Evolutionary conservation across 2,888 invertebrate genomes (phyloP), one percentile per base, ranked within the genome.

Genomic region (Ferrisia virgata): DNA sequence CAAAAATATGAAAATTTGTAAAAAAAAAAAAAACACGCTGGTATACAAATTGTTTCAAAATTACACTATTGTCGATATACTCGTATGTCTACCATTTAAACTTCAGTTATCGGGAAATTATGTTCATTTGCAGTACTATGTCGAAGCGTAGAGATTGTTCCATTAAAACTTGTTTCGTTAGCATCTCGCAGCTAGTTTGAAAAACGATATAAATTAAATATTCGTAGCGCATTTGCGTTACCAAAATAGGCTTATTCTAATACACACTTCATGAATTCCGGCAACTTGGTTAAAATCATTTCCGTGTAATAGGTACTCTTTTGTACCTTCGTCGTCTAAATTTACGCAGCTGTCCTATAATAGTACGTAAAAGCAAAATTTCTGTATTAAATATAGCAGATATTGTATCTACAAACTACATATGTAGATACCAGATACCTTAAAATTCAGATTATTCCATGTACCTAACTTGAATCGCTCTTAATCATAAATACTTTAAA

Each of bases 301-400:
- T 79, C 79, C 79, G 79, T 79, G 79, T 79, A 79, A 79, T 79
- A 28, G n/a, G n/a, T n/a, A n/a, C 47, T 79, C 79, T 47, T 47
- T 47, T 79, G 2, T 11, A 47, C 79, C 28, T 47, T 47, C 47
- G 2, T 11, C 43, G 79, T 40, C n/a, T 15, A 79, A 79, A 79
- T 79, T 79, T 43, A 79, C 79, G 79, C 43, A 79, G 79, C 43
- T 79, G 43, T 79, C 78, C 40, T 39, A 40, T 40, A 39, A 79
- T 40, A 40, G 33, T n/a, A n/a, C n/a, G n/a, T n/a, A n/a, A n/a
- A n/a, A n/a, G 78, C 31, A n/a, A 72, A 79, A 47, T 31, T 79
- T n/a, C 47, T 15, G 15, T 79, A 31, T 47, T 31, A 79, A 79
- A 18, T 36, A 33, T n/a, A n/a, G n/a, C n/a, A n/a, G n/a, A n/a